phyloP scores from a whole-genome alignment of 2,888 invertebrate genomes.

The Muschampia plurimacula region DNA sequence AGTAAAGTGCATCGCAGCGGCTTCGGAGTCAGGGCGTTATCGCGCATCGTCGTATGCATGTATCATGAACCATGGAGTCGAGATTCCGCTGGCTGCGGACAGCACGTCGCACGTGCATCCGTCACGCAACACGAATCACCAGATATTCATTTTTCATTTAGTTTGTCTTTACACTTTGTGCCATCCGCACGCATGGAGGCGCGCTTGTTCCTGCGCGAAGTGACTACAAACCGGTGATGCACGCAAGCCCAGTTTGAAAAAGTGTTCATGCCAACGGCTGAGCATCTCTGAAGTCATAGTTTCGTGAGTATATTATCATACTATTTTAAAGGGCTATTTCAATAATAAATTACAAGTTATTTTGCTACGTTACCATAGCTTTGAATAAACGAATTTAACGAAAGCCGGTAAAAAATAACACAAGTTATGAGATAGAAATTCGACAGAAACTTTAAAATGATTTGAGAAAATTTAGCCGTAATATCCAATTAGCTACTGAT shows the following conservation, averaged over 20 bases:
- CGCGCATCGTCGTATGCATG: slow-evolving; percentile 40
- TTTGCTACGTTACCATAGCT: not conserved
- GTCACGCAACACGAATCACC: slow-evolving; percentile 78
- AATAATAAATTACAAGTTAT: not conserved
- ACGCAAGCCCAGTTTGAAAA: slow-evolving; percentile 34
- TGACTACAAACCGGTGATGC: slow-evolving; percentile 66
- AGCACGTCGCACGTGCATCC: slow-evolving; percentile 75
- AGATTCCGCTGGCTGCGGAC: slow-evolving; percentile 56
- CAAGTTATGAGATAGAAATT: not conserved
- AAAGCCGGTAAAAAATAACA: too few relatives aligned
- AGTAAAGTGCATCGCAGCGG: slow-evolving; percentile 27
- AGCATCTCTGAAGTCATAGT: slow-evolving; percentile 62
- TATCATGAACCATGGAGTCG: slow-evolving; percentile 31
- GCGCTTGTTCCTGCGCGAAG: slow-evolving; percentile 65
- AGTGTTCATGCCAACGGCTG: slow-evolving; percentile 47
- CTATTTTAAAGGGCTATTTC: not conserved
- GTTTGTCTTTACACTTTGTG: slow-evolving; percentile 74
- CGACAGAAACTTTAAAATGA: too few relatives aligned
- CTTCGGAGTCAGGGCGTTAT: slow-evolving; percentile 26
- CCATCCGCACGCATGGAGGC: slow-evolving; percentile 71
- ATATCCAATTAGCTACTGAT: too few relatives aligned
- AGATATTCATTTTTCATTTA: slow-evolving; percentile 81
- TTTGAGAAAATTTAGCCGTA: too few relatives aligned
- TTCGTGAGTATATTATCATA: slow-evolving; percentile 63
- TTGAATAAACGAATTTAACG: too few relatives aligned